These are phyloP conservation scores for Teleogryllus oceanicus DNA, from an alignment of 2,888 invertebrate species.

Conservation along the genomic window DNA sequence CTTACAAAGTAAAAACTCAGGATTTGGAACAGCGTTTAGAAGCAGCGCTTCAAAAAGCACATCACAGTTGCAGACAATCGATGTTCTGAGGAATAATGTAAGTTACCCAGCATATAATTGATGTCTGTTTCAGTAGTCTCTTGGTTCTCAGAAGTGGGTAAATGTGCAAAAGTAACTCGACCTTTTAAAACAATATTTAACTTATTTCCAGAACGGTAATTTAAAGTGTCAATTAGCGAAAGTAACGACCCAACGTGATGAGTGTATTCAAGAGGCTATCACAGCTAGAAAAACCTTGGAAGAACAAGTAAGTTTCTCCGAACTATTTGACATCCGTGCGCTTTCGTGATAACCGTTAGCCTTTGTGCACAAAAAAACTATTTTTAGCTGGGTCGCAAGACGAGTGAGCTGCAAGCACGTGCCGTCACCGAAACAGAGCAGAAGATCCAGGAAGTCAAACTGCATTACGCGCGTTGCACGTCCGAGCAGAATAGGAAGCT, in stretches of 20 bases:
- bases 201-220: not conserved
- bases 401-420: not conserved
- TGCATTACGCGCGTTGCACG: not conserved
- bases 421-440: not conserved
- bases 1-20: constrained; percentile 22
- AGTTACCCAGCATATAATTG: not conserved
- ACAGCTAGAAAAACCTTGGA: not conserved
- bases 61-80: not conserved
- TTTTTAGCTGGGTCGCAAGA: not conserved
- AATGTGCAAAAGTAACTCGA: too few species aligned
- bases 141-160: too few species aligned
- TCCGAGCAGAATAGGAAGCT: not conserved
- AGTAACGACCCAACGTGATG: not conserved
- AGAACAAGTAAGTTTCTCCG: not conserved
- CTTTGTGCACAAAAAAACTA: not conserved
- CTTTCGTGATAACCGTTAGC: not conserved
- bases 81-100: not conserved
- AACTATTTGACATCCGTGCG: not conserved
- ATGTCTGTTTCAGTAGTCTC: too few species aligned
- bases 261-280: not conserved
- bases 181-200: too few species aligned
- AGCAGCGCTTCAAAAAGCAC: not conserved
- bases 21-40: constrained; percentile 18
- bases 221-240: not conserved
- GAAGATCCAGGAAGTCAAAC: not conserved